Base-by-base conservation (phyloP, 2,888 invertebrate species). In the Dolichopus griseipennis region DNA sequence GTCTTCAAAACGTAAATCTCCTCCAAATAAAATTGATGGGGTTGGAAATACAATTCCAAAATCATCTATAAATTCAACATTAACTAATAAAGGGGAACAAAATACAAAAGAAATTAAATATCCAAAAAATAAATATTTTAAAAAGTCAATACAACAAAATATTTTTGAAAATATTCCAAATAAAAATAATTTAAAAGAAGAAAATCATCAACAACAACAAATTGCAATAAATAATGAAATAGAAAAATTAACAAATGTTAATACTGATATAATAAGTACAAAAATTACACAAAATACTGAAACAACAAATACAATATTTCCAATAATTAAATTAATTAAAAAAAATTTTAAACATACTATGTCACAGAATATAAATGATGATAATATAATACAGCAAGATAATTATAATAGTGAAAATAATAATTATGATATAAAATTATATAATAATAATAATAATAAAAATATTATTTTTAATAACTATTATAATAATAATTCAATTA, bases 1-100 rank as follows among this genome's bases (percentile, higher is more conserved):
- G 95, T 95, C 94, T 88, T 94, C 94, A 85, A 95, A 95, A 89
- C 89, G 95, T 84, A 95, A 95, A 85, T 95, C 94, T 83, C 93
- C 94, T 83, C 95, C 95, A 82, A 93, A 92, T 77, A 95, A 95
- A 87, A 87, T 94, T 83, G 93, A 93, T 86, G 89, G 90, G 86
- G 74, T 84, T 83, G 85, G 76, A 78, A 61, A 61, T n/a, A 18
- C 27, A 37, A 37, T 37, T 37, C 37, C 12, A 10, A 8, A 37
- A 37, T 37, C 8, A 37, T 27, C 27, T 5, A 4, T 27, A 27
- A 27, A 27, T 27, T 27, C 27, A 27, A 4, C 27, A 27, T 27
- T 27, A 27, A 27, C 2, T 27, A 27, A 4, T 27, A 27, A 27
- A 27, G 27, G 27, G 5, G 27, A 27, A n/a, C n/a, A n/a, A 2